phyloP scores from a whole-genome alignment of 2,797 vertebrate species.

The Tadarida brasiliensis region DNA sequence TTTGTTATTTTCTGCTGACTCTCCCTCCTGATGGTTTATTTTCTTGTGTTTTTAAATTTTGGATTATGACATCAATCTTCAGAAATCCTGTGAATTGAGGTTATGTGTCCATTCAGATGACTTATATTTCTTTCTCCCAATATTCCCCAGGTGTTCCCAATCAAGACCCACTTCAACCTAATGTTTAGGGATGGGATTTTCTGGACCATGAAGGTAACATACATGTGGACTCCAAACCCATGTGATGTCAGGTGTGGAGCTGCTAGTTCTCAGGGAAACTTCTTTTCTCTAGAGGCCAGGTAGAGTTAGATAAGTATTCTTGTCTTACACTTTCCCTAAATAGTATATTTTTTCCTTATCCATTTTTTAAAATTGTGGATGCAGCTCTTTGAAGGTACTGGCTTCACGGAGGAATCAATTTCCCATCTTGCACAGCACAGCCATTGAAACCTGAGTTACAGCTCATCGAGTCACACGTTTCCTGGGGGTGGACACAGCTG shows the following conservation, averaged over 20 bases:
- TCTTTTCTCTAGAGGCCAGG: neutral
- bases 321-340: neutral
- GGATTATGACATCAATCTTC: neutral
- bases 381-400: neutral
- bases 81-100: neutral
- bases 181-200: neutral
- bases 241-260: neutral
- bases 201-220: neutral
- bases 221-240: neutral
- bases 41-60: constrained; percentile 18
- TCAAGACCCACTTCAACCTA: neutral
- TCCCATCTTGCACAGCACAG: neutral
- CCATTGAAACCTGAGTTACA: neutral
- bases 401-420: neutral
- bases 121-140: neutral
- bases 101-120: neutral
- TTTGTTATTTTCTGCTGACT: neutral
- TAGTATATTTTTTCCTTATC: neutral
- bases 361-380: neutral
- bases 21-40: neutral
- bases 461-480: neutral
- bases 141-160: neutral
- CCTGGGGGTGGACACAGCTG: neutral
- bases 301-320: neutral
- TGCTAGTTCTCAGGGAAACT: neutral